A percentile compares a stretch with the other conserved stretches of the same genome.
Evolutionary conservation across 1,140 invertebrate species (phyloP).

Genomic region (Dinoponera quadriceps): DNA sequence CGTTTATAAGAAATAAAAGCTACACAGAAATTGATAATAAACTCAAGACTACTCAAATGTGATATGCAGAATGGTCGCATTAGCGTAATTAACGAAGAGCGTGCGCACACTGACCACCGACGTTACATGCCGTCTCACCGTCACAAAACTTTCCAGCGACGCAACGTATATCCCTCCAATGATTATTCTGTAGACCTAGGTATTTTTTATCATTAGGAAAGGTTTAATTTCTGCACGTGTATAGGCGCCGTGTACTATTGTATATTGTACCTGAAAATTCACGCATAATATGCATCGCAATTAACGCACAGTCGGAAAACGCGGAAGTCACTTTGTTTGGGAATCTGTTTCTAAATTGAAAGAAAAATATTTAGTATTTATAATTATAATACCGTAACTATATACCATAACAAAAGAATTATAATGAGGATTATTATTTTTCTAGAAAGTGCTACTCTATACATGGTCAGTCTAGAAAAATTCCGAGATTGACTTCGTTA

Average conservation of each 20-base stretch:
- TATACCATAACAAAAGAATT: too few species aligned
- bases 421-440: too few species aligned
- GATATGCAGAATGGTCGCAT: background rate
- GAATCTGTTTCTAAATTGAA: background rate
- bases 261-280: constrained; percentile 24
- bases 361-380: too few species aligned
- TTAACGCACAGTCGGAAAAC: constrained; percentile 5
- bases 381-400: too few species aligned
- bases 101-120: background rate
- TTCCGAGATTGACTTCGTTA: too few species aligned
- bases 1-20: background rate
- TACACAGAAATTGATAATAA: constrained; percentile 3
- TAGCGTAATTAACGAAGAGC: constrained; percentile 5
- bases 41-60: background rate
- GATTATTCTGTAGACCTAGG: background rate
- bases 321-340: background rate
- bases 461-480: too few species aligned
- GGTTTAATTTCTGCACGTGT: constrained; percentile 35
- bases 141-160: constrained; percentile 37
- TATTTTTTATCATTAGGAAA: constrained; percentile 36
- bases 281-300: background rate
- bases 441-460: too few species aligned
- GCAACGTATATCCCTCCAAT: constrained; percentile 33
- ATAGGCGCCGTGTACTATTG: constrained; percentile 15
- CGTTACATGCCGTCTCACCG: constrained; percentile 14